Conservation (phyloP, 2,113 vertebrate genomes). For the Paradisaea rubra region DNA sequence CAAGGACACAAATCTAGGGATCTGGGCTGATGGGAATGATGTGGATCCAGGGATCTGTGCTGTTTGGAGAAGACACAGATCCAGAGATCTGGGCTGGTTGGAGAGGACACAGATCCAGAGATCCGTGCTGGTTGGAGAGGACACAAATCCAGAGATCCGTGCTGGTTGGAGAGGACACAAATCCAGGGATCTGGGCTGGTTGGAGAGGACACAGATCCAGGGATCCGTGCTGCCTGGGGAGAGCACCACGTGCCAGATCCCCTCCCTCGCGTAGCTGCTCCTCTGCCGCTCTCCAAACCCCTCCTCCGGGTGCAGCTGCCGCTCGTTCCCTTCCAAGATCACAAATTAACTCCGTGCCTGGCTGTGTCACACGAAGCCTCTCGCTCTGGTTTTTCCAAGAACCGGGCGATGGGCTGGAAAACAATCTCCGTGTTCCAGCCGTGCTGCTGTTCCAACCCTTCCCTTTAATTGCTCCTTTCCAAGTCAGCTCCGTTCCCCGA, state of each 20-base stretch:
- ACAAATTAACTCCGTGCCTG: neutral
- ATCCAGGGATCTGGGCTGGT: neutral
- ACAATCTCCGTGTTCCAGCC: neutral
- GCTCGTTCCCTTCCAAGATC: neutral
- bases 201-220: neutral
- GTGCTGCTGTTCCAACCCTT: neutral
- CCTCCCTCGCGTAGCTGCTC: rapidly evolving
- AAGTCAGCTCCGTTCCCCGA: neutral
- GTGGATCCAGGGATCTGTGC: no score
- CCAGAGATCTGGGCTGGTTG: no score
- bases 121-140: no score
- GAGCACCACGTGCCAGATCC: neutral
- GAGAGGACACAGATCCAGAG: no score
- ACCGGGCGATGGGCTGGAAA: neutral
- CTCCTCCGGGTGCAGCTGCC: neutral
- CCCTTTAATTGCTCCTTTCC: slow-evolving; percentile 5
- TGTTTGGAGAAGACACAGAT: no score
- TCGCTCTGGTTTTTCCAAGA: neutral
- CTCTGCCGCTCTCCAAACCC: rapidly evolving
- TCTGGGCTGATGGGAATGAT: no score
- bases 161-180: no score
- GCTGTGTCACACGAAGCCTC: neutral
- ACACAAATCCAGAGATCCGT: no score
- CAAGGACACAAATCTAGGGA: neutral
- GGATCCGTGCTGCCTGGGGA: neutral